Percentiles rank a stretch among this genome's conserved stretches.
phyloP scores from a whole-genome alignment of 2,113 vertebrate species.

The Phylloscopus trochilus region DNA sequence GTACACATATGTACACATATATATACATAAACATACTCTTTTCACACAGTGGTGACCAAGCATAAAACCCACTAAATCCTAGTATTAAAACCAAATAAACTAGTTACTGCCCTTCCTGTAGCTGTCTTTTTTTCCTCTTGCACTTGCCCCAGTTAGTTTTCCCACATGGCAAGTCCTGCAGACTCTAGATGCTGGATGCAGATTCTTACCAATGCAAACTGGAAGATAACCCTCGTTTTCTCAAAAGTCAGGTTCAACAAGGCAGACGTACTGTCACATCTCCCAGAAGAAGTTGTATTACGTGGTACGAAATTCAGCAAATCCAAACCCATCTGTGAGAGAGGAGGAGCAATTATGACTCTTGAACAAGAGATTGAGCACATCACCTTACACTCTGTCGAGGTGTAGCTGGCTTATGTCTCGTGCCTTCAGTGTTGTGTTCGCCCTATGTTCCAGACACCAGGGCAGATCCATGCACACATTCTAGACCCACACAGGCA shows the following conservation, averaged over 20 bases:
- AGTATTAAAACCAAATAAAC: neutral
- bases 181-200: rapidly evolving
- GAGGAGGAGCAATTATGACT: neutral
- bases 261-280: slow-evolving; percentile 65
- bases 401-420: neutral
- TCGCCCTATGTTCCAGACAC: neutral
- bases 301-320: slow-evolving; percentile 78
- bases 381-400: rapidly evolving
- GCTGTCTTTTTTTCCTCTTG: neutral
- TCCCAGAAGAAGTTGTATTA: slow-evolving; percentile 67
- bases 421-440: rapidly evolving
- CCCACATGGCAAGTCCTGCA: neutral
- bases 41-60: neutral
- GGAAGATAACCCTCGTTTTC: slow-evolving; percentile 50
- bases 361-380: neutral
- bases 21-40: neutral
- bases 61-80: neutral
- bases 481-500: neutral
- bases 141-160: neutral
- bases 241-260: slow-evolving; percentile 69
- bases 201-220: slow-evolving; percentile 78
- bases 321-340: slow-evolving; percentile 65
- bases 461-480: rapidly evolving
- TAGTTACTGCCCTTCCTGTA: neutral
- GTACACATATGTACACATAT: neutral